These are phyloP conservation scores for Nephrocerus scutellatus DNA, from an alignment of 2,888 invertebrate genomes.

Conservation along the genomic window DNA sequence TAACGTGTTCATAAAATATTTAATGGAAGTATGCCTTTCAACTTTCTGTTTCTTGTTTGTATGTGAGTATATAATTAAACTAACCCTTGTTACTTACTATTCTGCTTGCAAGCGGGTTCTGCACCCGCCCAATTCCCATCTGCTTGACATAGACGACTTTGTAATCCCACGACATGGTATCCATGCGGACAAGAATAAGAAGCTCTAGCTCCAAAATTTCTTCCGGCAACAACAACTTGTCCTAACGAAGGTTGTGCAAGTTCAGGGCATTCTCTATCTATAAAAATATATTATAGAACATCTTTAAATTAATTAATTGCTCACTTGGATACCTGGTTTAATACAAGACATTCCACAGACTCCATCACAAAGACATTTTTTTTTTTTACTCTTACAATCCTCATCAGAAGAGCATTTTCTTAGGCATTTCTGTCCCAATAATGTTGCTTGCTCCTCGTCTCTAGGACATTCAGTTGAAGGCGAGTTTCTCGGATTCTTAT, in stretches of 20 bases:
- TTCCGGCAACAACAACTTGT: constrained; percentile 66
- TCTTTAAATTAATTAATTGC: constrained; percentile 1
- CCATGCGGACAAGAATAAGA: constrained; percentile 83
- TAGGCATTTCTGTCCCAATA: constrained; percentile 79
- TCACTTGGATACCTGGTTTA: constrained; percentile 68
- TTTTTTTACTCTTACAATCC: constrained; percentile 94
- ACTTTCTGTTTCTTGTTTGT: too few species aligned
- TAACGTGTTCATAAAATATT: too few species aligned
- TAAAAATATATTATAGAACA: constrained; percentile 29
- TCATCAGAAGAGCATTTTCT: constrained; percentile 89
- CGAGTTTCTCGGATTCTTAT: constrained; percentile 83
- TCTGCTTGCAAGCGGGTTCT: constrained; percentile 78
- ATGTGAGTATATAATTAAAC: too few species aligned
- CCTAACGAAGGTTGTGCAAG: constrained; percentile 71
- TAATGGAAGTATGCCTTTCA: too few species aligned
- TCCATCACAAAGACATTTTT: constrained; percentile 95
- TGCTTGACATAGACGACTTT: constrained; percentile 82
- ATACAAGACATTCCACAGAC: constrained; percentile 96
- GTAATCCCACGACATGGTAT: constrained; percentile 78
- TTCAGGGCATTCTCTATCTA: constrained; percentile 81
- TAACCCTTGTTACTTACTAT: constrained; percentile 64
- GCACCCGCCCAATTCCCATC: constrained; percentile 87
- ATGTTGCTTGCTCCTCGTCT: constrained; percentile 76
- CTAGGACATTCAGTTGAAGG: constrained; percentile 79
- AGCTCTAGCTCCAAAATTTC: constrained; percentile 72